Base-by-base conservation (phyloP, 64 coral and sea anemone species). In the Hydrozoanthus tunicans region DNA sequence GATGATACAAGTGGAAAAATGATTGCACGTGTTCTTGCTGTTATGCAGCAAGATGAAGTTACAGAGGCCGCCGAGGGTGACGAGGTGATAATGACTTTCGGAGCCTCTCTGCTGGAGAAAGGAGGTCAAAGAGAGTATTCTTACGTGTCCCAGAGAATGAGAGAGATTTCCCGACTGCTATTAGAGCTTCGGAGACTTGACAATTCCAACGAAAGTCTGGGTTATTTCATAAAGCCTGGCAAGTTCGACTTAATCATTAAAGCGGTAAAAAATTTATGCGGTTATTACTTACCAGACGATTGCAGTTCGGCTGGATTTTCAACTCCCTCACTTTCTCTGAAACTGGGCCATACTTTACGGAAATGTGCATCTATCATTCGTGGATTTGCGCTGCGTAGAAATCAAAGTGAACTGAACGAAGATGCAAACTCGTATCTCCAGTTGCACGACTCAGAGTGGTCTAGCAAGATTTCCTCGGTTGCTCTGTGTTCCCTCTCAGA, bases 31-130 rank as follows among this genome's bases (percentile, higher is more conserved):
- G 79, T 85, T 56, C 58, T 94, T 59, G 78, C 86, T 6, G 66
- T 58, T 68, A 91, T 94, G 93, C 79, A 68, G 20, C 4, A 72
- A 5, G 93, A 94, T 74, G 93, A 91, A 43, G 77, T 94, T 5
- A 79, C 32, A 64, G 17, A 64, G 3, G 64, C 57, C 25, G 27
- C 51, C 9, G 54, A 89, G 23, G 85, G 57, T 89, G 68, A 73
- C 15, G 51, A 56, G 58, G 68, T 72, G 4, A 78, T 78, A 78
- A 9, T 78, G 53, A 78, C 10, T 55, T 78, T 78, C 17, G 51
- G 51, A 56, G 76, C 76, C 1, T 56, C 51, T 56, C 13, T 83
- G 14, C 52, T 92, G 24, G 90, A 91, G 12, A 91, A 91, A 56
- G 64, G 64, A 13, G 77, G 90, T 1, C 3, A 0, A 32, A 58